Evolutionary conservation across 2,113 vertebrate species (phyloP).

Genomic region (Anser brachyrhynchus): DNA sequence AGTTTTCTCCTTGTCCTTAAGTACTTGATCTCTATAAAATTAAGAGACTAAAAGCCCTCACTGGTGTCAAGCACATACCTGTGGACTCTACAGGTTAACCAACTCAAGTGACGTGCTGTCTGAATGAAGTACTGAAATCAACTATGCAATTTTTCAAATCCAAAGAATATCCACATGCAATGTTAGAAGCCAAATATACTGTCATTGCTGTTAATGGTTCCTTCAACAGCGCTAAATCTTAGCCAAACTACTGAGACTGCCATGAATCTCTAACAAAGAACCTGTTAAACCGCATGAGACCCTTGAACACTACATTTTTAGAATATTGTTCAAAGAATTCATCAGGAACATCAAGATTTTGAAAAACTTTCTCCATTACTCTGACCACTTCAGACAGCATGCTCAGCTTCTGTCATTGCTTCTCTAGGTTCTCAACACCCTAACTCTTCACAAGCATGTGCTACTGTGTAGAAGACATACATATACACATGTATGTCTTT

Average conservation of each 20-base stretch:
- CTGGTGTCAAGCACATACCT: background rate
- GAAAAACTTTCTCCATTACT: background rate
- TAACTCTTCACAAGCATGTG: background rate
- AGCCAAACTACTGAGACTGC: background rate
- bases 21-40: background rate
- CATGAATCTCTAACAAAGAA: background rate
- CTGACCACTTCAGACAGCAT: background rate
- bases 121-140: background rate
- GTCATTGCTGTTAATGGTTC: background rate
- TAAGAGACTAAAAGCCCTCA: background rate
- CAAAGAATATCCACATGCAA: background rate
- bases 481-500: fast-evolving
- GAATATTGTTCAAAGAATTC: background rate
- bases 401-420: background rate
- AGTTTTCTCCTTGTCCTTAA: no score
- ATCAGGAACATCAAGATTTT: background rate
- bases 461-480: no score
- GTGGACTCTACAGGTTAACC: background rate
- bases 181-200: background rate
- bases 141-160: background rate
- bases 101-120: background rate
- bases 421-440: background rate
- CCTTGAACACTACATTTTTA: constrained; percentile 40
- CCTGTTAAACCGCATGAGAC: constrained; percentile 9
- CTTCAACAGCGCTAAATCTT: background rate